Conservation (phyloP, 2,113 vertebrate genomes). For the Galeopterus variegatus region DNA sequence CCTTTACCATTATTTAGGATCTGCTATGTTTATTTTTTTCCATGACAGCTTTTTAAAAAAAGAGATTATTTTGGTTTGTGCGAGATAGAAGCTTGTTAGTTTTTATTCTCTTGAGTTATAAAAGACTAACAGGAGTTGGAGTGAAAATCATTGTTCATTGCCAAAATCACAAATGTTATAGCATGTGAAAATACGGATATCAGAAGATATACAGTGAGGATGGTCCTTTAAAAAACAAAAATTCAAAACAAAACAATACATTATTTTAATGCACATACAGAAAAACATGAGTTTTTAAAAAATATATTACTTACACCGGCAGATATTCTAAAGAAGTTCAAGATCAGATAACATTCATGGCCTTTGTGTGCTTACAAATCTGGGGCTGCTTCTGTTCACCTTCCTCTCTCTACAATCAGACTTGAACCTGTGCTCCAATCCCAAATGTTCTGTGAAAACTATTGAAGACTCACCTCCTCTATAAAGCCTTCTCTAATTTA, state of each 20-base stretch:
- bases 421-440: not conserved
- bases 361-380: not conserved
- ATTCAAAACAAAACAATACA: not conserved
- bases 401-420: not conserved
- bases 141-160: not conserved
- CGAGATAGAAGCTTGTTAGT: not conserved
- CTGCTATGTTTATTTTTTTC: not conserved
- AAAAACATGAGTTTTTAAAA: not conserved
- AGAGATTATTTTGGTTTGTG: slow-evolving; percentile 18
- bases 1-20: not conserved
- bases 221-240: not conserved
- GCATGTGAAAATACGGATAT: slow-evolving; percentile 45
- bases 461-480: not conserved
- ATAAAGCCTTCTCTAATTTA: not conserved
- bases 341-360: not conserved
- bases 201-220: slow-evolving; percentile 4
- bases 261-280: not conserved
- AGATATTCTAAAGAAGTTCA: not conserved
- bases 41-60: not conserved
- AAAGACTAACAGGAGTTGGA: not conserved
- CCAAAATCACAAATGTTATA: slow-evolving; percentile 17
- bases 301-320: not conserved
- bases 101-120: not conserved
- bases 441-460: not conserved
- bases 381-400: not conserved